phyloP scores from a whole-genome alignment of 2,888 invertebrate species.

The Yponomeuta malinellus region DNA sequence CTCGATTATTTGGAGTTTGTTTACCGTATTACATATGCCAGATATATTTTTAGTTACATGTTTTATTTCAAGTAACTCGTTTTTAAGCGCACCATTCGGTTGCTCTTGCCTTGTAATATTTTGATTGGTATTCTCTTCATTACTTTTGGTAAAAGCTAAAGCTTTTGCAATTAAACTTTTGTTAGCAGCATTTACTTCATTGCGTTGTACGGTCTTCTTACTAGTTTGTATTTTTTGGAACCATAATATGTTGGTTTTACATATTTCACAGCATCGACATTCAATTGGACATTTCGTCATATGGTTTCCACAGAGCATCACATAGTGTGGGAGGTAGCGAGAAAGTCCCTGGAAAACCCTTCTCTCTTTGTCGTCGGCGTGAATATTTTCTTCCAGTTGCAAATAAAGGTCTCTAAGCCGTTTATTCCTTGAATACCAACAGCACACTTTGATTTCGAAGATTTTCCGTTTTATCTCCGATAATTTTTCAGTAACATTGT shows the following conservation, averaged over 20 bases:
- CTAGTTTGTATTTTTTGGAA: background rate
- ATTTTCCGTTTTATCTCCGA: background rate
- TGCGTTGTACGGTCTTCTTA: background rate
- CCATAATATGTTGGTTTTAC: background rate
- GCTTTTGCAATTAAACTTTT: slow-evolving; percentile 8
- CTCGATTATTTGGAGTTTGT: background rate
- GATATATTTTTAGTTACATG: background rate
- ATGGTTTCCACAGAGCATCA: background rate
- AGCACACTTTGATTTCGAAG: background rate
- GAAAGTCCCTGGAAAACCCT: background rate
- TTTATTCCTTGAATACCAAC: background rate
- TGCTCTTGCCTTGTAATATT: background rate
- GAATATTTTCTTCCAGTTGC: background rate
- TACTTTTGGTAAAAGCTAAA: background rate
- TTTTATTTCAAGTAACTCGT: background rate
- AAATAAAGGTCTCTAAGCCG: background rate
- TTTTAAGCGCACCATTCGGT: background rate
- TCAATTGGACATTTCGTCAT: background rate
- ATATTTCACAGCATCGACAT: background rate
- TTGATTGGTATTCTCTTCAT: background rate
- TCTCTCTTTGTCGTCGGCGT: background rate
- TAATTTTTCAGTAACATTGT: background rate
- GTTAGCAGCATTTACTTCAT: background rate
- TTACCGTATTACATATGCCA: background rate
- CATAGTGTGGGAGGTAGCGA: background rate